phyloP scores from a whole-genome alignment of 2,113 vertebrate genomes.

The Scortum barcoo region DNA sequence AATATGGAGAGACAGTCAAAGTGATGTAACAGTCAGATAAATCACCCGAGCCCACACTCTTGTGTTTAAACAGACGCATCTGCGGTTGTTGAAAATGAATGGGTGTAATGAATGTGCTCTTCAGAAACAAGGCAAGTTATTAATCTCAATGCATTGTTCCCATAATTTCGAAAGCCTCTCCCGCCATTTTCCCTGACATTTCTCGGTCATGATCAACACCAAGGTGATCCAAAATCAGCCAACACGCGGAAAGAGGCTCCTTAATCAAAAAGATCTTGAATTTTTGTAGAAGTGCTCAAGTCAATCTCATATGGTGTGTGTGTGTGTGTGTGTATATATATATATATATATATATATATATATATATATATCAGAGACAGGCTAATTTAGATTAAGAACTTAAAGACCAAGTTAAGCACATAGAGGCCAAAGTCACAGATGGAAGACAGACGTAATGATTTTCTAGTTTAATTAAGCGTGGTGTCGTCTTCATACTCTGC shows the following conservation, averaged over 20 bases:
- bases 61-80: slow-evolving; percentile 26
- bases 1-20: slow-evolving; percentile 48
- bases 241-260: neutral
- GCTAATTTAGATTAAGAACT: slow-evolving; percentile 53
- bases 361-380: slow-evolving; percentile 5
- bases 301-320: slow-evolving; percentile 37
- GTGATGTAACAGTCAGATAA: slow-evolving; percentile 28
- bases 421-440: slow-evolving; percentile 27
- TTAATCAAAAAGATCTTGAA: slow-evolving; percentile 35
- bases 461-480: slow-evolving; percentile 44
- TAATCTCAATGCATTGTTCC: neutral
- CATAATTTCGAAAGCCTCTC: slow-evolving; percentile 5
- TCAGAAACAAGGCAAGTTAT: neutral
- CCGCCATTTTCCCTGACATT: neutral
- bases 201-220: slow-evolving; percentile 1
- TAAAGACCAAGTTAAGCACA: slow-evolving; percentile 42
- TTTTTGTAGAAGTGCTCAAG: slow-evolving; percentile 19
- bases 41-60: slow-evolving; percentile 18
- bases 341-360: no score
- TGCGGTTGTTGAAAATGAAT: slow-evolving; percentile 12
- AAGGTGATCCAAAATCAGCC: slow-evolving; percentile 26
- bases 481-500: slow-evolving; percentile 34
- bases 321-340: no score
- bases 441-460: slow-evolving; percentile 30
- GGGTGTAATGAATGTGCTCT: slow-evolving; percentile 17